A percentile compares a stretch with the other conserved stretches of the same genome.
Conservation (phyloP, 2,888 invertebrate genomes). For the Liodrosophila aerea region DNA sequence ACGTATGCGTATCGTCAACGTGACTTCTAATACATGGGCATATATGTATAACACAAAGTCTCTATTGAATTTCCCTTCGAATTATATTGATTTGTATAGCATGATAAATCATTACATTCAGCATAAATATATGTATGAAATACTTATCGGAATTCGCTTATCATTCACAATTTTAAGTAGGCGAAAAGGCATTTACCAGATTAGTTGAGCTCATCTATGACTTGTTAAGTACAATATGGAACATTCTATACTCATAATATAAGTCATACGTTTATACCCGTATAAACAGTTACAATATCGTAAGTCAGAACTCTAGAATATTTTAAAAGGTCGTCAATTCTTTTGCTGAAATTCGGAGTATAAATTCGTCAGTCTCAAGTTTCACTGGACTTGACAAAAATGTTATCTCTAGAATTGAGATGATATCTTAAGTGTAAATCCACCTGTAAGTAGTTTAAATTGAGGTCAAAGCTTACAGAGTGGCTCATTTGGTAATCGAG, state of each 20-base stretch:
- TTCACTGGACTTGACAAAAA: slow-evolving; percentile 12
- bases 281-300: neutral
- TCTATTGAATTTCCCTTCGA: neutral
- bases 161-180: slow-evolving; percentile 57
- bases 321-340: too few species aligned
- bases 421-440: too few species aligned
- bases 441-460: too few species aligned
- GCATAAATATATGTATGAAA: slow-evolving; percentile 26
- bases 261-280: too few species aligned
- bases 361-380: neutral
- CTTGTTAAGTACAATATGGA: slow-evolving; percentile 30
- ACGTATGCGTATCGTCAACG: too few species aligned
- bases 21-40: neutral
- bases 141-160: slow-evolving; percentile 46
- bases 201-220: slow-evolving; percentile 19
- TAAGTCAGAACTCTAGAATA: too few species aligned
- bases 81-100: neutral
- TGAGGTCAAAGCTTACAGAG: too few species aligned
- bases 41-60: neutral
- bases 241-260: neutral
- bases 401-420: too few species aligned
- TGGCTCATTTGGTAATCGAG: too few species aligned
- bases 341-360: too few species aligned
- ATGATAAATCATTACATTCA: neutral
- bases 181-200: slow-evolving; percentile 26